Base-by-base conservation (phyloP, 1,140 invertebrate species). In the Drosophila asahinai region DNA sequence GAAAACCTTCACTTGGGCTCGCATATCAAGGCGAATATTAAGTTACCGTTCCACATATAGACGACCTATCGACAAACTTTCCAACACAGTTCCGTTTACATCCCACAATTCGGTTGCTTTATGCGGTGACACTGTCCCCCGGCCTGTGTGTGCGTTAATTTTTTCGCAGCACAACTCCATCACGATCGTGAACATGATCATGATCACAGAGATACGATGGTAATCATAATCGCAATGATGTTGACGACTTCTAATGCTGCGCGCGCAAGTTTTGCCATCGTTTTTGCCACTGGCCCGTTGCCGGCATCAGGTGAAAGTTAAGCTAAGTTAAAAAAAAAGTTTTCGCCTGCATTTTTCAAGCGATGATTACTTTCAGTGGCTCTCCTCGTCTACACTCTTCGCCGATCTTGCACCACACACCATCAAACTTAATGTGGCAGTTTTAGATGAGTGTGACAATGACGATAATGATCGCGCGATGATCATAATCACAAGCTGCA, bases 351-450 rank as follows among this genome's bases (percentile, higher is more conserved):
- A 86, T 63, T 86, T 86, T 86, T 83, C 81, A 63, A 83, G 72
- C 79, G 86, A 71, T 66, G 71, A 84, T 86, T 81, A 86, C 84
- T 86, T 80, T 89, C 77, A 61, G 83, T 68, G 58, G 25, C 71
- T 64, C 63, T 51, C 42, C 68, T 49, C 27, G 27, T 30, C 19
- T 22, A n/a, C 27, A 11, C 12, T 14, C 30, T 27, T 17, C 22
- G 5, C 12, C 60, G 60, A 58, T 74, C 72, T 66, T 71, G 62
- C 76, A 72, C 74, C 83, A 86, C 77, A 86, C 77, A 80, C 87
- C 80, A 87, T 86, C 84, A 83, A 80, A 80, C 67, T 86, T 83
- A 86, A 86, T 86, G 83, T 87, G 84, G 87, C 83, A 86, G 80
- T 89, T 83, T 79, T 86, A 67, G 80, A 72, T 62, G 62, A 63